Evolutionary conservation across 1,140 invertebrate species (phyloP), one percentile per base, ranked within the genome.

Genomic region (Saxidomus purpurata): DNA sequence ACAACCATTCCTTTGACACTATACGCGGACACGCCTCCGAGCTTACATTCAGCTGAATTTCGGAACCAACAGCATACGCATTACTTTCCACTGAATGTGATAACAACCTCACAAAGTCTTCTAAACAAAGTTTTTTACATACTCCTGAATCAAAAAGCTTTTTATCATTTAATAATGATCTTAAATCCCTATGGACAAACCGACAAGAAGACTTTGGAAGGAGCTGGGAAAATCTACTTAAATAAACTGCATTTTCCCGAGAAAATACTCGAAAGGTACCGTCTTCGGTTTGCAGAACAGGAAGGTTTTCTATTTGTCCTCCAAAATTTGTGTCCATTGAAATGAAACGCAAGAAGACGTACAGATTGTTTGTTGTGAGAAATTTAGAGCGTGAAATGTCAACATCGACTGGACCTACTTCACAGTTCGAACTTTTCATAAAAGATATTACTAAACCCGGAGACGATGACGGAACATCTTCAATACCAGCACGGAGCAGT

Each of bases 391-490:
- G 6, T 19, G 69, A 22, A 36, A 90, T 38, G 55, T 28, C 1
- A 36, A 55, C 31, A 40, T 80, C 67, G 15, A 90, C 15, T 0
- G 69, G 36, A 9, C 86, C 80, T 17, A 88, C n/a, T 22, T 55
- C 40, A 43, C 90, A 90, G 76, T 38, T 55, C 31, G 52, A 61
- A 31, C 67, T 55, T 40, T 81, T 47, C 36, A 90, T 63, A 83
- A 91, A 89, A 0, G 63, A 34, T 36, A 90, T n/a, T 22, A 87
- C 71, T 11, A 38, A 9, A 9, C 36, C 28, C 1, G 84, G 87
- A 34, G 22, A 28, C 25, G 89, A 36, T 43, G n/a, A 15, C 43
- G 86, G 49, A 74, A 69, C 25, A 52, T 80, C 67, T 1, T 40
- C 28, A 11, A 84, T 55, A 4, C 59, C 77, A 22, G 80, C 43